phyloP scores from a whole-genome alignment of 2,113 vertebrate species.

The Cervus canadensis region DNA sequence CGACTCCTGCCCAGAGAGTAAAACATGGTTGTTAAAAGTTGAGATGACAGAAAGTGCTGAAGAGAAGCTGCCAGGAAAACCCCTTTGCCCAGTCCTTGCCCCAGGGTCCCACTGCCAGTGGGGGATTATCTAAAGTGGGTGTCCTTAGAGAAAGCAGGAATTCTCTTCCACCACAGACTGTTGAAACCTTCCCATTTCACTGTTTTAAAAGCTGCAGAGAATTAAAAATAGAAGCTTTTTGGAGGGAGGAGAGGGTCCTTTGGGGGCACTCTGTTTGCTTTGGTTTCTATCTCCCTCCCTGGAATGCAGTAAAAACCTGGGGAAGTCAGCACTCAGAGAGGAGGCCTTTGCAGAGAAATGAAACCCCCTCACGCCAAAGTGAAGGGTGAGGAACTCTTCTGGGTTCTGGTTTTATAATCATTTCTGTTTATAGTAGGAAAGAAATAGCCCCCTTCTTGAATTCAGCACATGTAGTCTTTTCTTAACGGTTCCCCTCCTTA shows the following conservation, averaged over 20 bases:
- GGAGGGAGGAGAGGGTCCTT: constrained; percentile 75
- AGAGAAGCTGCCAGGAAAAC: constrained; percentile 69
- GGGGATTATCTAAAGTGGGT: constrained; percentile 73
- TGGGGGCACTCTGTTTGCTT: constrained; percentile 81
- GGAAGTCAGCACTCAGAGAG: constrained; percentile 61
- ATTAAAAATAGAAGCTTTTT: constrained; percentile 79
- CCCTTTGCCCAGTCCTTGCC: constrained; percentile 54
- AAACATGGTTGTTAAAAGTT: constrained; percentile 50
- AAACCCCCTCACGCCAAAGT: constrained; percentile 67
- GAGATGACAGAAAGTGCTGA: constrained; percentile 69
- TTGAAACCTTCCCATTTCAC: constrained; percentile 74
- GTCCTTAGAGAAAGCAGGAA: constrained; percentile 72
- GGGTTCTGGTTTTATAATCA: constrained; percentile 84
- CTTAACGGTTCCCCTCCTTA: constrained; percentile 70
- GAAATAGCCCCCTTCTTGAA: constrained; percentile 78
- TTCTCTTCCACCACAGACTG: constrained; percentile 73
- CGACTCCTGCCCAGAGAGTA: neutral
- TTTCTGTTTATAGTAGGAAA: constrained; percentile 80
- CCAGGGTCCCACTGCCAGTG: constrained; percentile 60
- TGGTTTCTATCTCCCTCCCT: constrained; percentile 78
- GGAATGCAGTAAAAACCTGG: constrained; percentile 78
- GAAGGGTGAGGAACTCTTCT: constrained; percentile 70
- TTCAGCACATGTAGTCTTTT: constrained; percentile 71
- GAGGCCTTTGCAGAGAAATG: constrained; percentile 55
- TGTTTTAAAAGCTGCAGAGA: constrained; percentile 83